phyloP scores from a whole-genome alignment of 2,888 invertebrate species.

The Pardosa pseudoannulata region DNA sequence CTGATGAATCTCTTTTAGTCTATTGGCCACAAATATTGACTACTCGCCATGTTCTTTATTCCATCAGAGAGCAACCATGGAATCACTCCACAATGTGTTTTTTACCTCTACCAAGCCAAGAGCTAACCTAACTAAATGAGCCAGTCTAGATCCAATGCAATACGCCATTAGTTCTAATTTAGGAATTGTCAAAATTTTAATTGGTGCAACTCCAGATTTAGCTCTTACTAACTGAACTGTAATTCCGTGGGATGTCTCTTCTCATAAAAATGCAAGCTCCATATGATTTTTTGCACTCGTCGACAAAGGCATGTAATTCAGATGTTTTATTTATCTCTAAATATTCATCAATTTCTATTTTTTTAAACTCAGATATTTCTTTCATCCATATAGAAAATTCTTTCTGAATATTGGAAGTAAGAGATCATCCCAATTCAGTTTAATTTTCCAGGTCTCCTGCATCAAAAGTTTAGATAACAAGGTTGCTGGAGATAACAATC shows the following conservation, averaged over 20 bases:
- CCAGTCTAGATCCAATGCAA: neutral
- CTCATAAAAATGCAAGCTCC: neutral
- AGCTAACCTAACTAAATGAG: neutral
- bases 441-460: neutral
- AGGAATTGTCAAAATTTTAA: no score
- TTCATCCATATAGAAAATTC: no score
- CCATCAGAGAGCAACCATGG: neutral
- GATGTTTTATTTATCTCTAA: neutral
- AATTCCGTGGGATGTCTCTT: neutral
- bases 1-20: no score
- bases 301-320: neutral
- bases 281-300: neutral
- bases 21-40: no score
- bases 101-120: neutral
- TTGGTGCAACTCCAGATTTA: no score
- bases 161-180: neutral
- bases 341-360: neutral
- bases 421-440: conserved; percentile 7
- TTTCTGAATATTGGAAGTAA: no score
- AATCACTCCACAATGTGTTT: neutral
- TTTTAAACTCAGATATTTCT: no score
- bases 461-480: neutral
- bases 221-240: no score
- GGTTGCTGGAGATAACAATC: neutral
- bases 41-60: no score